phyloP scores from a whole-genome alignment of 2,888 invertebrate species.

The Morinoia aosen region DNA sequence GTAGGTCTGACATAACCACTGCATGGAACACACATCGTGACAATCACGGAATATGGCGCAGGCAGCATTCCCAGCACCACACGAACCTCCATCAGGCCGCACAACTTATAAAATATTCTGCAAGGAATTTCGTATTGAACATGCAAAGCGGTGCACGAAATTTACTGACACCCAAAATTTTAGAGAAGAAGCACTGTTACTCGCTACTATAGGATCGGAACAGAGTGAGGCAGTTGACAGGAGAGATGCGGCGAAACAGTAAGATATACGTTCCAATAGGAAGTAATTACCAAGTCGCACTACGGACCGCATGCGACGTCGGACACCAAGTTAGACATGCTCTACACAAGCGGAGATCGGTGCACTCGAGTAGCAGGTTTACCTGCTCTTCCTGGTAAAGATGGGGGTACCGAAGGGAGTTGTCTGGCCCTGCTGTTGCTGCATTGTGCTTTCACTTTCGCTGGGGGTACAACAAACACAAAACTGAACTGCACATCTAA shows the following conservation, averaged over 20 bases:
- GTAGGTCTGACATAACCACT: too few species aligned
- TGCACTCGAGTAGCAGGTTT: not conserved
- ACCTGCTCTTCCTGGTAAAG: slow-evolving; percentile 46
- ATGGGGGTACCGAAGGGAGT: slow-evolving; percentile 50
- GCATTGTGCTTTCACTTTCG: slow-evolving; percentile 34
- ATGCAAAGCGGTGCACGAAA: not conserved
- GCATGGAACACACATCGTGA: not conserved
- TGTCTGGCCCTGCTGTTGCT: slow-evolving; percentile 45
- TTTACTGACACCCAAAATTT: not conserved
- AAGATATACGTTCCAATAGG: not conserved
- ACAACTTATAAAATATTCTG: not conserved
- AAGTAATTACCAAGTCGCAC: not conserved
- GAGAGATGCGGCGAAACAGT: not conserved
- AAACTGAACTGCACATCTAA: slow-evolving; percentile 46
- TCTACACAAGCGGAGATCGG: not conserved
- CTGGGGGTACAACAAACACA: slow-evolving; percentile 48
- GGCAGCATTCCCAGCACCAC: not conserved
- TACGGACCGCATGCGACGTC: not conserved
- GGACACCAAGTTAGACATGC: not conserved
- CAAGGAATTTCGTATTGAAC: not conserved
- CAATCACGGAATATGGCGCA: not conserved
- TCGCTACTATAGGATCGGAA: not conserved
- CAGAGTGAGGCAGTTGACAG: not conserved
- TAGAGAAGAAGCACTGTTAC: not conserved
- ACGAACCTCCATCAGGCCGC: not conserved